phyloP scores from a whole-genome alignment of 92 coral and sea anemone species.

The Phenganax stokvisi region DNA sequence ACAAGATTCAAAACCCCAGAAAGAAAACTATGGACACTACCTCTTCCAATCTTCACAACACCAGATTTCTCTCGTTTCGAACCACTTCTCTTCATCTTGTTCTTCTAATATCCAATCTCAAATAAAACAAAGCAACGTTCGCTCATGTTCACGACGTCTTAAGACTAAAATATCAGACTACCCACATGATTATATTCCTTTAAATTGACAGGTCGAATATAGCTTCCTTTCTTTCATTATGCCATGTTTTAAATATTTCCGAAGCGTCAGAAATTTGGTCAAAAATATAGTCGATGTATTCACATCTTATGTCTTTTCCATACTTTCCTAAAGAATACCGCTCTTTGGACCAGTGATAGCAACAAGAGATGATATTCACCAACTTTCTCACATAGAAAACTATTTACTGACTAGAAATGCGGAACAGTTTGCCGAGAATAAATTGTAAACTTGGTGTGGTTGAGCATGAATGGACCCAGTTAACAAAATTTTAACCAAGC shows the following conservation, averaged over 20 bases:
- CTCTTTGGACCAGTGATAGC: too few relatives aligned
- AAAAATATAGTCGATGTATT: not conserved
- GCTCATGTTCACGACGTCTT: not conserved
- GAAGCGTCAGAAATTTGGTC: not conserved
- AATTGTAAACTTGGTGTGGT: too few relatives aligned
- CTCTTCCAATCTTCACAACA: constrained; percentile 31
- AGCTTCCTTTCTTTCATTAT: not conserved
- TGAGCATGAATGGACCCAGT: too few relatives aligned
- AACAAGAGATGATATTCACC: too few relatives aligned
- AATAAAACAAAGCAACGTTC: not conserved
- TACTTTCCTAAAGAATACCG: too few relatives aligned
- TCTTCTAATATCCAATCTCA: not conserved
- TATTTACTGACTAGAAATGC: too few relatives aligned
- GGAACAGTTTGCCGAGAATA: too few relatives aligned
- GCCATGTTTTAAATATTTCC: not conserved
- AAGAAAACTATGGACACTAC: not conserved
- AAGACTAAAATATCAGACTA: not conserved
- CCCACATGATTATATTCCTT: not conserved
- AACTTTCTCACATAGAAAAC: too few relatives aligned
- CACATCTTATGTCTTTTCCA: too few relatives aligned
- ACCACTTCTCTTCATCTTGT: constrained; percentile 25
- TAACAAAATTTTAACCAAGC: too few relatives aligned
- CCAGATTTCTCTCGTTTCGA: constrained; percentile 24
- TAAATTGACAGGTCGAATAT: constrained; percentile 1
- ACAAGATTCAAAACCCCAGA: not conserved